Evolutionary conservation across 1,140 invertebrate genomes (phyloP), one percentile per base, ranked within the genome.

Genomic region (Leptopilina clavipes): DNA sequence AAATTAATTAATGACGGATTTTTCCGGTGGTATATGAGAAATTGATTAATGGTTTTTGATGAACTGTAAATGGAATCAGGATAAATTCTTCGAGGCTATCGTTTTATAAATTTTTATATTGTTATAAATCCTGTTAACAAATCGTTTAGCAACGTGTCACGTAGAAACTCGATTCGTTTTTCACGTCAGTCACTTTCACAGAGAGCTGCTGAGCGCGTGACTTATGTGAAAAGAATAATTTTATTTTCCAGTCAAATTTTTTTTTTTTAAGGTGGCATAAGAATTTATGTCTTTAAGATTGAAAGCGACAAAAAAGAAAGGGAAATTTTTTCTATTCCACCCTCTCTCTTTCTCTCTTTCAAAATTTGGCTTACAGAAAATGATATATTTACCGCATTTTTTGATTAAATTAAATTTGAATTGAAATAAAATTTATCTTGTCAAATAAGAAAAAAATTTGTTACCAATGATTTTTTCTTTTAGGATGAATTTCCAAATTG

Each of bases 81-180:
- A 72, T 83, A 76, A 81, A 83, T 79, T 83, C 74, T 9, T 75
- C 52, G 40, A 72, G 70, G 72, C 17, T 44, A 73, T 83, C 54
- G 77, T 79, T 83, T 83, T 81, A 40, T 40, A 40, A n/a, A n/a
- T n/a, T 40, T 7, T 31, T 6, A 40, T 40, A 76, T 83, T 73
- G 71, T 77, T 77, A 75, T 19, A 83, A 59, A 59, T 59, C 22
- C 56, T 59, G 56, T 19, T 59, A 25, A 59, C 19, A 59, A 59
- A 59, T 59, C 56, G 56, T 25, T 59, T 59, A 25, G 11, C 10
- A 22, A 25, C 18, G 22, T 59, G 56, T 22, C 56, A 59, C 48
- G n/a, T 52, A 59, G 22, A 59, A 25, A 25, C 56, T 25, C 2
- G 11, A 25, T 14, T 19, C 22, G 10, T 59, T 14, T 59, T 12